Percentiles rank a stretch among this genome's conserved stretches.
These are phyloP conservation scores for Ceriagrion tenellum DNA, from an alignment of 2,888 invertebrate genomes.

Conservation along the genomic window DNA sequence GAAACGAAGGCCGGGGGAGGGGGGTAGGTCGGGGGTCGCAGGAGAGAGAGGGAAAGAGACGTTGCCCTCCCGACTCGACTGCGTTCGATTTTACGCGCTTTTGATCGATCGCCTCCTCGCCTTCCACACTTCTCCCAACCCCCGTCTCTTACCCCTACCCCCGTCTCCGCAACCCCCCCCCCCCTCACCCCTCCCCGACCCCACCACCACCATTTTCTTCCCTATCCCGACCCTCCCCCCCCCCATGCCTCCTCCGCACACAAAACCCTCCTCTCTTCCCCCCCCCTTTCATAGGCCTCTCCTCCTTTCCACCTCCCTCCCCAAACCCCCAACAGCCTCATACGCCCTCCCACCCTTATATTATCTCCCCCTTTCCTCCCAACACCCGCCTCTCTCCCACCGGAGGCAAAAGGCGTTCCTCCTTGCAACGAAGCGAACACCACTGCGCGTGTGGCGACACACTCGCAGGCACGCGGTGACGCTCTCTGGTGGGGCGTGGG, in stretches of 20 bases:
- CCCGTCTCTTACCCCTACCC: conserved; percentile 43
- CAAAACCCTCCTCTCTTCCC: conserved; percentile 43
- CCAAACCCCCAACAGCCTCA: too few relatives aligned
- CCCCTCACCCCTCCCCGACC: conserved; percentile 70
- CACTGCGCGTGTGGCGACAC: too few relatives aligned
- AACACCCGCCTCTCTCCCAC: too few relatives aligned
- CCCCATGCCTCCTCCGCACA: conserved; percentile 50
- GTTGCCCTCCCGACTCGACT: background rate
- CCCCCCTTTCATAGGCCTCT: conserved; percentile 32
- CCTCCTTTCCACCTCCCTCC: background rate
- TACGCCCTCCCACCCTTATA: too few relatives aligned
- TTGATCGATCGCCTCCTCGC: conserved; percentile 42
- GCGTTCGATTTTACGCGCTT: conserved; percentile 40
- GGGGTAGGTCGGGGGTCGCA: background rate
- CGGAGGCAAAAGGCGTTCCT: background rate
- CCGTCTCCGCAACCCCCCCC: conserved; percentile 71
- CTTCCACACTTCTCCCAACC: background rate
- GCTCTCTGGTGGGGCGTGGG: too few relatives aligned
- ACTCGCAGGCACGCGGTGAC: too few relatives aligned
- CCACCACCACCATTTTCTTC: conserved; percentile 70
- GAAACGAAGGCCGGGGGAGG: background rate
- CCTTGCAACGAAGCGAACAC: too few relatives aligned
- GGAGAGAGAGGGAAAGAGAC: background rate
- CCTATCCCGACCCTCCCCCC: conserved; percentile 66
- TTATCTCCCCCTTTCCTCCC: conserved; percentile 57